Percentiles rank a stretch among this genome's conserved stretches.
phyloP scores from a whole-genome alignment of 2,888 invertebrate genomes.

The Acronicta aceris region DNA sequence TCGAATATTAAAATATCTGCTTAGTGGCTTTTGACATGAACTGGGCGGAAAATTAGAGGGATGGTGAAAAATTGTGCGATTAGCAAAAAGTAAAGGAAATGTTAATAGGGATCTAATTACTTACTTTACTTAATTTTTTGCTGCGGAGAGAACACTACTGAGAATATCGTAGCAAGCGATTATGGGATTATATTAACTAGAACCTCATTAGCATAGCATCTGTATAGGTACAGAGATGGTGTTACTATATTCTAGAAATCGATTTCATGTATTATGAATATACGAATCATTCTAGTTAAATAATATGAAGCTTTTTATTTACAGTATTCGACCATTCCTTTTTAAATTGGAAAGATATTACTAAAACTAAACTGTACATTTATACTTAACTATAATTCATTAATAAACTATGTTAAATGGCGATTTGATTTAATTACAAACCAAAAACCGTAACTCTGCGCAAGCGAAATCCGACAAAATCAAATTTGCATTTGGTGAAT shows the following conservation, averaged over 20 bases:
- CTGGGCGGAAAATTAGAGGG: constrained; percentile 56
- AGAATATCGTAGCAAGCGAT: constrained; percentile 26
- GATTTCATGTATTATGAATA: constrained; percentile 1
- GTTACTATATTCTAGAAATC: background rate
- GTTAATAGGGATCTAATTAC: constrained; percentile 51
- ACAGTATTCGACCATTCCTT: too few species aligned
- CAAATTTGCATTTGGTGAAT: constrained; percentile 64
- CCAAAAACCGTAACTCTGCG: constrained; percentile 60
- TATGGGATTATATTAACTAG: constrained; percentile 24
- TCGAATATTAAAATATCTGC: constrained; percentile 61
- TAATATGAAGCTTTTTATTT: too few species aligned
- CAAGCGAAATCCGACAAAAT: constrained; percentile 60
- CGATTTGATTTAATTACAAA: constrained; percentile 64
- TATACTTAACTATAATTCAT: constrained; percentile 32
- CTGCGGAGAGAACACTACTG: constrained; percentile 18
- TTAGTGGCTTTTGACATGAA: constrained; percentile 61
- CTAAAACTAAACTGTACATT: constrained; percentile 23
- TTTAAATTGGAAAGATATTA: too few species aligned
- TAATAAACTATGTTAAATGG: constrained; percentile 58
- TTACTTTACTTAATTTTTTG: constrained; percentile 42
- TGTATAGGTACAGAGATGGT: background rate
- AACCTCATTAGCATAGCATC: constrained; percentile 14
- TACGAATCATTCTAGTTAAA: too few species aligned
- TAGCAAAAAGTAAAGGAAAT: constrained; percentile 53
- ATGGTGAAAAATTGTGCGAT: constrained; percentile 52